A percentile compares a stretch with the other conserved stretches of the same genome.
phyloP scores from a whole-genome alignment of 2,113 vertebrate species.

The Bufo gargarizans region DNA sequence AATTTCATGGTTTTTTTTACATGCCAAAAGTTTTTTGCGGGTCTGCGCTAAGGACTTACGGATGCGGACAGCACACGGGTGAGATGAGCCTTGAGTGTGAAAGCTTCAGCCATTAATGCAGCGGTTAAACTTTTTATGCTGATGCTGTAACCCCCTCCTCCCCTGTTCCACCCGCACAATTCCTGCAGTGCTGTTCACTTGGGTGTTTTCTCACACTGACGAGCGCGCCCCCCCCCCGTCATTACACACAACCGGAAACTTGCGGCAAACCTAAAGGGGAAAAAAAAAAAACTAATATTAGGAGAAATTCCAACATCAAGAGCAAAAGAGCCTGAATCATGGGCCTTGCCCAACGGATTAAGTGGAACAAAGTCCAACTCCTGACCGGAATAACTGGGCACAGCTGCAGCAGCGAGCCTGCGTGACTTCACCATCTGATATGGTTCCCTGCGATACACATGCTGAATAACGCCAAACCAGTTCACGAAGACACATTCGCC shows the following conservation, averaged over 20 bases:
- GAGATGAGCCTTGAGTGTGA: too few relatives aligned
- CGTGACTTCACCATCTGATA: conserved; percentile 14
- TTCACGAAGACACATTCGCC: conserved; percentile 17
- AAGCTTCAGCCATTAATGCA: too few relatives aligned
- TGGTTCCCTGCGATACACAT: conserved; percentile 11
- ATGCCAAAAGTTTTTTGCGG: too few relatives aligned
- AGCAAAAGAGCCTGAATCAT: background rate
- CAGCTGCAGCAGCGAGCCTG: conserved; percentile 20
- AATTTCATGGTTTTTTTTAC: too few relatives aligned
- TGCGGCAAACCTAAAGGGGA: conserved; percentile 5
- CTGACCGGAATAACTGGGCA: background rate
- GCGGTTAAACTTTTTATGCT: too few relatives aligned
- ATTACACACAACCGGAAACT: conserved; percentile 4
- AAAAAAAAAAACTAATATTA: background rate
- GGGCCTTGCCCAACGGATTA: background rate
- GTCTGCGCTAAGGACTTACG: too few relatives aligned
- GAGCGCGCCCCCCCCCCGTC: background rate
- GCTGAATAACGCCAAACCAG: conserved; percentile 13
- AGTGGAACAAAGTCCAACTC: conserved; percentile 23
- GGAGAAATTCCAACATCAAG: background rate
- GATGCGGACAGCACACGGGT: too few relatives aligned
- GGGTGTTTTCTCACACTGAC: background rate
- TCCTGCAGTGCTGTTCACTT: background rate
- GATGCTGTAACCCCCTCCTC: too few relatives aligned
- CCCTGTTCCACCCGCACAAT: background rate